phyloP scores from a whole-genome alignment of 2,888 invertebrate species.

The Pachliopta kotzebuea region DNA sequence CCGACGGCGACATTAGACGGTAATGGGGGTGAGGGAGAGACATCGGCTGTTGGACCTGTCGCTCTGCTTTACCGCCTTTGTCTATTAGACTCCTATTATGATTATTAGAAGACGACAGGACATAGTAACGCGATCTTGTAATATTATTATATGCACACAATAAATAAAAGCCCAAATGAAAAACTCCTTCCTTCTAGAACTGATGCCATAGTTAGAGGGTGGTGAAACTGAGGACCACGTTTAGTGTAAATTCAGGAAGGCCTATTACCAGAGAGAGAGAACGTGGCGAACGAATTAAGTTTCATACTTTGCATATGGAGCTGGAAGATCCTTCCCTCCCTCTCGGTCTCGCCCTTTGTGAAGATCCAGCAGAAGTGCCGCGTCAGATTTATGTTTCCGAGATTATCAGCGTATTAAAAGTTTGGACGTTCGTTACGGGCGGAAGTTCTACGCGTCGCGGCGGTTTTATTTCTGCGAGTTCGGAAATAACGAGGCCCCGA shows the following conservation, averaged over 20 bases:
- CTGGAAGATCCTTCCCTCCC: background rate
- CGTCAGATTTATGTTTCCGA: constrained; percentile 24
- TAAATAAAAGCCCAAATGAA: no score
- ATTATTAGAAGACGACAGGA: background rate
- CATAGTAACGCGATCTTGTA: no score
- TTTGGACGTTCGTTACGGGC: constrained; percentile 21
- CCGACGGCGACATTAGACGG: constrained; percentile 14
- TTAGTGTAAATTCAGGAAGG: no score
- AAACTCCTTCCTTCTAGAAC: no score
- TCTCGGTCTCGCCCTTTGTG: background rate
- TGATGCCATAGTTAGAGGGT: no score
- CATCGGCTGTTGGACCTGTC: constrained; percentile 2
- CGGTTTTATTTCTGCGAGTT: constrained; percentile 24
- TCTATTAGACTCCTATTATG: background rate
- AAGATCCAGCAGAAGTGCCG: constrained; percentile 7
- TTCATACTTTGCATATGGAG: no score
- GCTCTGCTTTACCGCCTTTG: constrained; percentile 1
- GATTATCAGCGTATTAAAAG: constrained; percentile 27
- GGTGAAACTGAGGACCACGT: no score
- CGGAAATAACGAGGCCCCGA: constrained; percentile 8
- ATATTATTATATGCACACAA: no score
- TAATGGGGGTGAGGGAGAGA: constrained; percentile 13
- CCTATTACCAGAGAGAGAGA: no score
- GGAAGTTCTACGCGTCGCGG: constrained; percentile 17
- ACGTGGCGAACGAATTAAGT: no score